These are phyloP conservation scores for Phenacoccus solenopsis DNA, from an alignment of 1,140 invertebrate genomes.

Conservation along the genomic window DNA sequence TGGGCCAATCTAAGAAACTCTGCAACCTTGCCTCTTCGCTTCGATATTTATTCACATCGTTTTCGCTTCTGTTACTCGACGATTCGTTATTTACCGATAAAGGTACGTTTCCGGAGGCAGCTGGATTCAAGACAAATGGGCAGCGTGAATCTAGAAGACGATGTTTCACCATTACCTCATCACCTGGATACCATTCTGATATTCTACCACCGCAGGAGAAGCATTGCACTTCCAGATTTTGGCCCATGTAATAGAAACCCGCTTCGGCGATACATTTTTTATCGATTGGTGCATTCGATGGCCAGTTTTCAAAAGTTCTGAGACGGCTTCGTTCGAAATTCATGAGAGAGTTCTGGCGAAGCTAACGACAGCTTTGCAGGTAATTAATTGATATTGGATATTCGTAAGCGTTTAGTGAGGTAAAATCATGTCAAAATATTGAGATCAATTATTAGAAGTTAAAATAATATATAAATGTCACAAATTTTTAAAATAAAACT, in stretches of 20 bases:
- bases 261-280: slow-evolving; percentile 55
- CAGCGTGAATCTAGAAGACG: slow-evolving; percentile 46
- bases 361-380: no score
- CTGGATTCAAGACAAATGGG: slow-evolving; percentile 52
- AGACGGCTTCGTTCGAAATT: slow-evolving; percentile 53
- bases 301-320: slow-evolving; percentile 57
- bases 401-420: not conserved
- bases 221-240: slow-evolving; percentile 54
- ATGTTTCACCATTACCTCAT: slow-evolving; percentile 45
- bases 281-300: slow-evolving; percentile 46
- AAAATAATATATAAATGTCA: no score
- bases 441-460: no score
- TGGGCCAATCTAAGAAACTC: slow-evolving; percentile 52
- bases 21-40: slow-evolving; percentile 39
- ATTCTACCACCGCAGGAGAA: slow-evolving; percentile 58
- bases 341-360: slow-evolving; percentile 35
- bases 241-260: slow-evolving; percentile 66
- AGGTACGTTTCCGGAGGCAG: slow-evolving; percentile 50
- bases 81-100: slow-evolving; percentile 26
- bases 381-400: not conserved
- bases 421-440: no score
- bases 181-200: slow-evolving; percentile 59
- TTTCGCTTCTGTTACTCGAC: not conserved
- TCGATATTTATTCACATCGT: slow-evolving; percentile 26
- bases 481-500: no score